Percentiles rank a stretch among this genome's conserved stretches.
Conservation (phyloP, 2,888 invertebrate species). For the Drosophila rubida region DNA sequence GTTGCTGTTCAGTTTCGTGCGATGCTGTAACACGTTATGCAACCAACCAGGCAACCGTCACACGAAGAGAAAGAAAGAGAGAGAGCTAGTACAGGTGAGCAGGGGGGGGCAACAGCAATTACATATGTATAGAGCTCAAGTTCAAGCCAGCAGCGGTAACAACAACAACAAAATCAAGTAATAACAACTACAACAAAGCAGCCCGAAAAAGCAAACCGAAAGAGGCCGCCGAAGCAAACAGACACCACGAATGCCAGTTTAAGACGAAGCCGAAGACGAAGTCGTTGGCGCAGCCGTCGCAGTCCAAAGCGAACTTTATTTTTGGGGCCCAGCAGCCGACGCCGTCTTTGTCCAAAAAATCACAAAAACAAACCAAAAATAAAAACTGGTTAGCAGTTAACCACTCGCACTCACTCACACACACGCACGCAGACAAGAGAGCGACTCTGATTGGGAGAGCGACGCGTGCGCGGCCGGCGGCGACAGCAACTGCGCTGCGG, state of each 20-base stretch:
- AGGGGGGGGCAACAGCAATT: constrained; percentile 52
- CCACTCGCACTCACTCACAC: constrained; percentile 3
- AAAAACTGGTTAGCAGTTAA: constrained; percentile 59
- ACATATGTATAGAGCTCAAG: constrained; percentile 79
- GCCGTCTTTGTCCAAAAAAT: constrained; percentile 5
- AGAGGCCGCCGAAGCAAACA: constrained; percentile 35
- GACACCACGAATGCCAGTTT: constrained; percentile 6
- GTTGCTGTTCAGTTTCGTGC: constrained; percentile 67
- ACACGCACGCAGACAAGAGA: not conserved
- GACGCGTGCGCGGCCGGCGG: constrained; percentile 52
- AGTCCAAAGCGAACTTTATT: constrained; percentile 45
- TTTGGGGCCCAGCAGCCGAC: constrained; percentile 50
- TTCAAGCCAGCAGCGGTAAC: constrained; percentile 66
- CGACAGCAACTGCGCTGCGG: not conserved
- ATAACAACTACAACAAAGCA: constrained; percentile 5
- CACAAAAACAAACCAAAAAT: constrained; percentile 22
- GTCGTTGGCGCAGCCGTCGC: not conserved
- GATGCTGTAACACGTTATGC: constrained; percentile 84
- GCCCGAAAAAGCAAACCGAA: constrained; percentile 44
- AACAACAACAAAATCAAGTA: constrained; percentile 42
- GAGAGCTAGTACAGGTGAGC: not conserved
- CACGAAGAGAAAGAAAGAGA: constrained; percentile 11
- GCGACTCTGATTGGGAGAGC: constrained; percentile 3
- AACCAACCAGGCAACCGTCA: constrained; percentile 62
- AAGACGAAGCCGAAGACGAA: constrained; percentile 10